Evolutionary conservation across 2,888 invertebrate genomes (phyloP).

Genomic region (Lasius platythorax): DNA sequence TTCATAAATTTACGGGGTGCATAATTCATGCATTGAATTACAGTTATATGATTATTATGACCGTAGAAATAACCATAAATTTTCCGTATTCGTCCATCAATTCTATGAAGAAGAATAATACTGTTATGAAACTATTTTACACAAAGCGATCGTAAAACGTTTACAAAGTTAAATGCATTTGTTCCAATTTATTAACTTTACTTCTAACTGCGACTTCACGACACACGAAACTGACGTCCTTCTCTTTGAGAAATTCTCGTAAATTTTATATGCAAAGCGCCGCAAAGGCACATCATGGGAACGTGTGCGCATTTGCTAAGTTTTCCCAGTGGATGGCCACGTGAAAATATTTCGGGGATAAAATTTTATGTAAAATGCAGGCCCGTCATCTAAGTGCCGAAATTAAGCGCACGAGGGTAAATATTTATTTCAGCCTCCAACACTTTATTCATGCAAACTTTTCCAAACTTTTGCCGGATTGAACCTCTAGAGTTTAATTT

Average conservation of each 20-base stretch:
- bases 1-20: background rate
- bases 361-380: constrained; percentile 52
- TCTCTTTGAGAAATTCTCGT: constrained; percentile 21
- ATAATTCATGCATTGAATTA: background rate
- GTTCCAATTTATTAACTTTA: constrained; percentile 41
- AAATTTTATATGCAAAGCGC: constrained; percentile 42
- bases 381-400: background rate
- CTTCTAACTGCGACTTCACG: constrained; percentile 27
- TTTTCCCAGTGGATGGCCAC: constrained; percentile 37
- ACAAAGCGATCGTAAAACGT: background rate
- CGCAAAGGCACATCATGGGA: constrained; percentile 25
- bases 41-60: background rate
- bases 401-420: constrained; percentile 33
- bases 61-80: background rate
- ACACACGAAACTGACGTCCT: constrained; percentile 1
- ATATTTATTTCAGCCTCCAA: constrained; percentile 30
- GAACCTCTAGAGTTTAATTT: constrained; percentile 25
- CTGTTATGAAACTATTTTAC: constrained; percentile 21
- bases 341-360: constrained; percentile 36
- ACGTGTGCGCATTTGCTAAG: constrained; percentile 32
- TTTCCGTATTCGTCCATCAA: background rate
- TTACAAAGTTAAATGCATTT: constrained; percentile 5
- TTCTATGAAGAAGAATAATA: background rate
- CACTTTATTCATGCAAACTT: constrained; percentile 19
- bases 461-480: constrained; percentile 13